Evolutionary conservation across 2,888 invertebrate species (phyloP).

Genomic region (Pyrocoelia pectoralis): DNA sequence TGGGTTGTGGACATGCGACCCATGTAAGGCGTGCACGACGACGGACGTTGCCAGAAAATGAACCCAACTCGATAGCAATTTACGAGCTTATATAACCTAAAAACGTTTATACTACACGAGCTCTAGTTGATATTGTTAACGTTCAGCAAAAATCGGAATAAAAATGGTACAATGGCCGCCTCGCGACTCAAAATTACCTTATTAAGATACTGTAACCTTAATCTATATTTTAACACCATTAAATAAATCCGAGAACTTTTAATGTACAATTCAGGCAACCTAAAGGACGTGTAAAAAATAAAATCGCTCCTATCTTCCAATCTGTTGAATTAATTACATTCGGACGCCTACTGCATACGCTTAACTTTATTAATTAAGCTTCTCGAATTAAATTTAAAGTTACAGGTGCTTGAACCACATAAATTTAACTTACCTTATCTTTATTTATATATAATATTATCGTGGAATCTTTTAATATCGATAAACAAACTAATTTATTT

Average conservation of each 20-base stretch:
- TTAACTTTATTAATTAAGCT: slow-evolving; percentile 38
- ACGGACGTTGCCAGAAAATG: slow-evolving; percentile 45
- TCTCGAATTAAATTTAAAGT: slow-evolving; percentile 33
- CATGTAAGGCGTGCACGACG: slow-evolving; percentile 42
- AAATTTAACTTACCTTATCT: slow-evolving; percentile 26
- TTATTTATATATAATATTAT: slow-evolving; percentile 23
- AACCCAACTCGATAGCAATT: slow-evolving; percentile 44
- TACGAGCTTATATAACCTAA: not conserved
- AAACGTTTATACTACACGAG: not conserved
- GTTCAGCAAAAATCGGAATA: not conserved
- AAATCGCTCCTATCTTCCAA: slow-evolving; percentile 39
- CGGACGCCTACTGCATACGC: slow-evolving; percentile 41
- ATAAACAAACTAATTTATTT: slow-evolving; percentile 25
- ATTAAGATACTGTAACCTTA: slow-evolving; percentile 34
- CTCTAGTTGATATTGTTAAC: not conserved
- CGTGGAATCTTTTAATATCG: slow-evolving; percentile 24
- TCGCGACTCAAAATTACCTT: slow-evolving; percentile 23
- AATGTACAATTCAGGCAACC: slow-evolving; percentile 27
- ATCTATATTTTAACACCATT: slow-evolving; percentile 31
- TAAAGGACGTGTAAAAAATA: slow-evolving; percentile 37
- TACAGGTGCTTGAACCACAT: slow-evolving; percentile 33
- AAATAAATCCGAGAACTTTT: slow-evolving; percentile 36
- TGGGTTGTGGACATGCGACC: slow-evolving; percentile 43
- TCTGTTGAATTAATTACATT: slow-evolving; percentile 42
- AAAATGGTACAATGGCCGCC: too few relatives aligned